Evolutionary conservation across 2,113 vertebrate species (phyloP), one percentile per base, ranked within the genome.

Genomic region (Rhinogobius similis): DNA sequence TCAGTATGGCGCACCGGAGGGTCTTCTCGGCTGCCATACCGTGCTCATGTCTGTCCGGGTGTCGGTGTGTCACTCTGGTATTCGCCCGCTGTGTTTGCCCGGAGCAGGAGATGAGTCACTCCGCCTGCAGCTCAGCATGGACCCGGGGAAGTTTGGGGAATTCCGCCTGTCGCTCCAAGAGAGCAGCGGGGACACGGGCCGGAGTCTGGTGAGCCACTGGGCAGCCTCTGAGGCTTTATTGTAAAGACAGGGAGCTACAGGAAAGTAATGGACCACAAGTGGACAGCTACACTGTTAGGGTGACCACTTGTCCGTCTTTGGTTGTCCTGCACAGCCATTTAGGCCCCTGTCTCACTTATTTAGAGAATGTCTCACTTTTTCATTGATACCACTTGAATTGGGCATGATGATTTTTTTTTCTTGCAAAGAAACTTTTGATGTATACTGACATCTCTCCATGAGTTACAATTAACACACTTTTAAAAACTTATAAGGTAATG

Each of bases 71-170:
- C 89, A 90, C 71, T 93, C 82, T 0, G 90, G 87, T 64, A 93
- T 93, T 74, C 90, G 92, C 59, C 94, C 94, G n/a, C 92, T 93
- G 43, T 93, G 94, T 68, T 88, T 93, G 36, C 92, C 94, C 5
- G 92, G 89, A 5, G 83, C 90, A 16, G 89, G 89, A 16, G 84
- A 90, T 0, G 92, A 93, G 65, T 87, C 91, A 38, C 91, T 94
- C 53, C 93, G 91, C 52, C 93, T 98, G 67, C 95, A 96, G 83
- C 93, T 96, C 61, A 93, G 93, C 67, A 93, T 94, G 90, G 91
- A 94, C 83, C 86, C 91, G 62, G 90, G 90, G 76, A 91, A 92
- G 16, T 90, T 93, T 50, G 94, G 94, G 82, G 93, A 93, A 79
- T 96, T 98, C 90, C 93, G 93, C 1, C 91, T 97, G 73, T 88